Evolutionary conservation across 2,888 invertebrate genomes (phyloP).

Genomic region (Drosophila pegasa): DNA sequence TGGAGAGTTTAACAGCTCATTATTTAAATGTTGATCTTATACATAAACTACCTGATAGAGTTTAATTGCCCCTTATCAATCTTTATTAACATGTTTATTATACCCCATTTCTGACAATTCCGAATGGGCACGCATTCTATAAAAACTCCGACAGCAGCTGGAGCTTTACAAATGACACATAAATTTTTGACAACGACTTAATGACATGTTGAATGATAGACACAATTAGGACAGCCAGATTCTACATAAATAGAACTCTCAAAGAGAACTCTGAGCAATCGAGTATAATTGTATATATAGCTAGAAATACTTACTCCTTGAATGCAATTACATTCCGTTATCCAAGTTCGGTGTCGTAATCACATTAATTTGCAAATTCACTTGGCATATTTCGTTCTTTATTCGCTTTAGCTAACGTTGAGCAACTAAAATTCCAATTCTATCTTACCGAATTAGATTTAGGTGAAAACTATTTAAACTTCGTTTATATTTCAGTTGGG

Average conservation of each 20-base stretch:
- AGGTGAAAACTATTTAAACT: conserved; percentile 60
- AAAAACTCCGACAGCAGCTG: conserved; percentile 49
- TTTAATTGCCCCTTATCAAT: neutral
- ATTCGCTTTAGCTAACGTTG: conserved; percentile 35
- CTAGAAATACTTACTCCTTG: conserved; percentile 40
- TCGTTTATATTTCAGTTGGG: conserved; percentile 37
- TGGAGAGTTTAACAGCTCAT: too few species aligned
- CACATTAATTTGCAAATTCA: conserved; percentile 29
- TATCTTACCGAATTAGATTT: conserved; percentile 78
- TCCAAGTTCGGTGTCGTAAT: conserved; percentile 65
- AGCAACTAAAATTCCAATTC: conserved; percentile 77
- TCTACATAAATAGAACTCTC: conserved; percentile 12
- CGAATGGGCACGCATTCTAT: neutral
- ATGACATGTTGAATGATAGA: conserved; percentile 66
- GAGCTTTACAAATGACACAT: conserved; percentile 56
- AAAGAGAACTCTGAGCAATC: conserved; percentile 4
- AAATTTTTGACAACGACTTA: conserved; percentile 64
- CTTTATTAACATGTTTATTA: neutral
- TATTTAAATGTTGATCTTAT: too few species aligned
- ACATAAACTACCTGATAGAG: neutral
- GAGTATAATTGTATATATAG: neutral
- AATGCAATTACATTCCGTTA: conserved; percentile 24
- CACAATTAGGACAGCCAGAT: conserved; percentile 55
- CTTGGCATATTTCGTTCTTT: conserved; percentile 34
- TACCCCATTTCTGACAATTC: neutral